Percentiles rank a stretch among this genome's conserved stretches.
Evolutionary conservation across 2,888 invertebrate species (phyloP).

Genomic region (Seira musarum): DNA sequence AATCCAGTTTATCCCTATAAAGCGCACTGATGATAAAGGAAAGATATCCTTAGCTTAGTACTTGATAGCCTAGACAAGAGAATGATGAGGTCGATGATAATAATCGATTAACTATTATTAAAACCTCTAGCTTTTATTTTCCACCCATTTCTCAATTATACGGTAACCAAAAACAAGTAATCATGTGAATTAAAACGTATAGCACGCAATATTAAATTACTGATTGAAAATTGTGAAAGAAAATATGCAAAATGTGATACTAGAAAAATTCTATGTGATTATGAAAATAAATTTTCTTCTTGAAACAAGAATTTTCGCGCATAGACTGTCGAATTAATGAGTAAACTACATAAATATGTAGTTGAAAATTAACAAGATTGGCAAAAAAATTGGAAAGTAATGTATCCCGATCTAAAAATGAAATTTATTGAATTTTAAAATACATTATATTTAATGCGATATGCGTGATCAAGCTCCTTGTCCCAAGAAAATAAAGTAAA

Average conservation of each 20-base stretch:
- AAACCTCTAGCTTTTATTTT: slow-evolving; percentile 21
- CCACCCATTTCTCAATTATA: slow-evolving; percentile 31
- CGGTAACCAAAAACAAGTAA: slow-evolving; percentile 23
- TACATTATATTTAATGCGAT: slow-evolving; percentile 3
- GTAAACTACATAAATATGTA: slow-evolving; percentile 18
- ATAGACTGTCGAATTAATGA: slow-evolving; percentile 36
- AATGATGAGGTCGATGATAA: slow-evolving; percentile 25
- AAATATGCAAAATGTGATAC: slow-evolving; percentile 2
- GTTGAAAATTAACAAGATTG: slow-evolving; percentile 11
- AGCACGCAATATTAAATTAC: slow-evolving; percentile 45
- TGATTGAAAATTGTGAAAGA: slow-evolving; percentile 19
- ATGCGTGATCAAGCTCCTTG: slow-evolving; percentile 5
- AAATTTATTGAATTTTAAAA: slow-evolving; percentile 15
- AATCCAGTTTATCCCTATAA: slow-evolving; percentile 44
- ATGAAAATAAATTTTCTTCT: slow-evolving; percentile 25
- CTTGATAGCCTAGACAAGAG: slow-evolving; percentile 1
- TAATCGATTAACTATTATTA: slow-evolving; percentile 54
- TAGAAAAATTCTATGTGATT: slow-evolving; percentile 11
- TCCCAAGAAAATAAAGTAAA: background rate
- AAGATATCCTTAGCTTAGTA: too few species aligned
- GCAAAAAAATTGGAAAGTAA: slow-evolving; percentile 13
- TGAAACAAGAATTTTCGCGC: slow-evolving; percentile 23
- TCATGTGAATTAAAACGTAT: slow-evolving; percentile 7
- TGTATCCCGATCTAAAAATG: background rate
- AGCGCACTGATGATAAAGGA: background rate